Evolutionary conservation across 2,113 vertebrate species (phyloP), one percentile per base, ranked within the genome.

Genomic region (Equus quagga): DNA sequence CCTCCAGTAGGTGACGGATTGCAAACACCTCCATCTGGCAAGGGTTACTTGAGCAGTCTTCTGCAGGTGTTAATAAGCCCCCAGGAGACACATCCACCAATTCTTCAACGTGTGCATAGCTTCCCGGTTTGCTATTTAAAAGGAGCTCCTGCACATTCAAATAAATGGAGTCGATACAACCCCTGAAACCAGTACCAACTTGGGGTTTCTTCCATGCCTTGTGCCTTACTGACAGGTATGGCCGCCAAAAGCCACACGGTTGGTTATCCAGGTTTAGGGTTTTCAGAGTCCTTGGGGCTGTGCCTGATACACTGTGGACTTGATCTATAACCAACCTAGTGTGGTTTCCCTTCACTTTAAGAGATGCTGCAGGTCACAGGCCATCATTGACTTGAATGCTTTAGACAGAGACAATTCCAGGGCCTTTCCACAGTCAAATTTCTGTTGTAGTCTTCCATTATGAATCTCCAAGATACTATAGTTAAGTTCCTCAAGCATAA

Each of bases 401-500:
- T 96, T 99, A 99, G 91, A 99, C 99, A 0, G 99, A 99, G 80
- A 99, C 99, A 10, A 99, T 98, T 28, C 99, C 99, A 0, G 99
- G 99, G 9, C 99, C 99, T 99, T 99, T 98, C 99, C 99, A 79
- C 99, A 99, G 98, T 99, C 99, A 73, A 99, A 99, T 97, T 99
- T 99, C 97, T 99, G 99, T 44, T 99, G 99, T 81, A 99, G 98
- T 14, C 99, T 99, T 60, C 99, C 99, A 24, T 99, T 99, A 85
- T 99, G 99, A 28, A 99, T 99, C 99, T 99, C 99, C 11, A 99
- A 98, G 95, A 99, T 99, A 97, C 99, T 99, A 98, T 99, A 99
- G 98, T 99, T 99, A 0, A 0, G 99, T 99, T 95, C 99, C 99
- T 98, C 99, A 99, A 51, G 99, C 99, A 14, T 99, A 99, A 99